Base-by-base conservation (phyloP, 2,888 invertebrate species). In the Oeneis ivallda region DNA sequence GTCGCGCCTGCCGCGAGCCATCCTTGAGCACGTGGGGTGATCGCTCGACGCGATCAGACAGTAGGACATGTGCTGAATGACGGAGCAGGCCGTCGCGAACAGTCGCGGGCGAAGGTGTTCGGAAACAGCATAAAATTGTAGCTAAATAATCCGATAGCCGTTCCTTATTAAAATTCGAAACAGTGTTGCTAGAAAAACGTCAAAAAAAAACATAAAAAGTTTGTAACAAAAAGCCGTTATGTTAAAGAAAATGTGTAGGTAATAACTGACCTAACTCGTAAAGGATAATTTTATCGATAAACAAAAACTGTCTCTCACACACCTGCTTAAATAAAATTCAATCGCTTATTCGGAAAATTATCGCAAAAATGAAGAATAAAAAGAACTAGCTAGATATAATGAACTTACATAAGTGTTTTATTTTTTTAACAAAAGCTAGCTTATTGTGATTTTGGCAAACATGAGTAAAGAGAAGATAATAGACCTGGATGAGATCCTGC, bases 401-500 rank as follows among this genome's bases (percentile, higher is more conserved):
- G 43, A 43, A 43, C 6, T 43, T n/a, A 43, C n/a, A 13, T 1
- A 17, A 17, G 47, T 17, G 47, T 2, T 39, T 10, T 39, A 5
- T 11, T 5, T 13, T 11, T 5, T 1, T 6, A 19, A 56, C 41
- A 26, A 26, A 26, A 26, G 26, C 5, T 4, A 56, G 6, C 39
- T 32, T 11, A 39, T 32, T 53, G 39, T 3, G 7, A 19, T 54
- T 39, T 45, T 5, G 10, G 5, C 6, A 2, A 68, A 57, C 8
- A 54, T 59, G 49, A 56, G 60, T 2, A 61, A 68, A 9, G 53
- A 53, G 4, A 52, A 79, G 26, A 13, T n/a, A 5, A 34, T 60
- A 49, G 74, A 87, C 72, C 71, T 89, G 72, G 89, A 89, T 66
- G 64, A 71, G 11, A 74, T 87, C 32, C 72, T 90, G 50, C 71